These are phyloP conservation scores for Pyrgilauda ruficollis DNA, from an alignment of 2,113 vertebrate species.

Conservation along the genomic window DNA sequence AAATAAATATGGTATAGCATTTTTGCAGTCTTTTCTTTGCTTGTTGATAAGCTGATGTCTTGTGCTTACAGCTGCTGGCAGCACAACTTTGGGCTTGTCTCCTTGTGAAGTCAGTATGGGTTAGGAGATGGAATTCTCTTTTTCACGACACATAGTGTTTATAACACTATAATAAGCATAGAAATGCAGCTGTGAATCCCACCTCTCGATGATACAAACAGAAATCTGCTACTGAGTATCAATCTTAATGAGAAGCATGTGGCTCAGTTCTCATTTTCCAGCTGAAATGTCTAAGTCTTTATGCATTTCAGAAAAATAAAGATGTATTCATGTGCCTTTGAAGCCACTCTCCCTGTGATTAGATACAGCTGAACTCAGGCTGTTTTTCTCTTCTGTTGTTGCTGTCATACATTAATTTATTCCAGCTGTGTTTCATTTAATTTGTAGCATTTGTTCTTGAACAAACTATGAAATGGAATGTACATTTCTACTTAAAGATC, in stretches of 20 bases:
- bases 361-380: not conserved
- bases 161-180: not conserved
- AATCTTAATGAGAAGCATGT: not conserved
- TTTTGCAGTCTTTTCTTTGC: not conserved
- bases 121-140: not conserved
- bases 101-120: not conserved
- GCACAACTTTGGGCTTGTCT: not conserved
- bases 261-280: not conserved
- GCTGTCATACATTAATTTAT: not conserved
- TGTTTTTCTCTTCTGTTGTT: not conserved
- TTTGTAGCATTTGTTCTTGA: not conserved
- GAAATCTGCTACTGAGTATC: not conserved
- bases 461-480: not conserved
- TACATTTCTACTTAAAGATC: not conserved
- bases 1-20: conserved; percentile 88
- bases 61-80: not conserved
- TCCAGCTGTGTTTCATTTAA: not conserved
- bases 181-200: not conserved
- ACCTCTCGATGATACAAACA: not conserved
- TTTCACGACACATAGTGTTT: not conserved
- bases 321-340: not conserved
- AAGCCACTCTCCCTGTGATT: not conserved
- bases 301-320: not conserved
- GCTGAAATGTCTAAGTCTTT: not conserved
- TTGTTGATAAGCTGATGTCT: not conserved